Conservation (phyloP, 2,797 vertebrate species). For the Perodicticus potto region DNA sequence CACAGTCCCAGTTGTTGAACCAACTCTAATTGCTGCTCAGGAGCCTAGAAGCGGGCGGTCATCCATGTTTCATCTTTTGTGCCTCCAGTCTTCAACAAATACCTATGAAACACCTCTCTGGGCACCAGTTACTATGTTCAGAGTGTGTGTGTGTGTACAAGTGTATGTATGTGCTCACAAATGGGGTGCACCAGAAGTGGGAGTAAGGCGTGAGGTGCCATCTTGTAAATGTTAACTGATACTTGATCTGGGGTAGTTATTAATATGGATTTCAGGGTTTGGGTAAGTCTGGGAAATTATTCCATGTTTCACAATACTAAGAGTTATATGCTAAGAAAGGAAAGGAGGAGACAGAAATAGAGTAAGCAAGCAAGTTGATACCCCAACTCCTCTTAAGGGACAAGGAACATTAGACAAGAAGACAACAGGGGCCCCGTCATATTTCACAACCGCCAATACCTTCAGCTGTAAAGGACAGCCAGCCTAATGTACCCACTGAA, state of each 20-base stretch:
- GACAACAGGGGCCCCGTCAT: not conserved
- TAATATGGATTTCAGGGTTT: not conserved
- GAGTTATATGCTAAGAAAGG: not conserved
- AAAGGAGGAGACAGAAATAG: not conserved
- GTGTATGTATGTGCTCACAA: not conserved
- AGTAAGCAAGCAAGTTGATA: not conserved
- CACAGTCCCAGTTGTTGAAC: not conserved
- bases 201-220: not conserved
- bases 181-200: not conserved
- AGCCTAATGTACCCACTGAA: not conserved
- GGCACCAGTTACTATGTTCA: not conserved
- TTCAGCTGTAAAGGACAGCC: not conserved
- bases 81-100: not conserved
- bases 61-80: not conserved
- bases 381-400: not conserved
- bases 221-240: not conserved
- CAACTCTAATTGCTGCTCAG: not conserved
- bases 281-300: not conserved
- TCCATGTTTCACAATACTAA: not conserved
- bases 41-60: not conserved
- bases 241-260: not conserved
- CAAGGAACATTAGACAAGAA: not conserved
- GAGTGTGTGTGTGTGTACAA: no score
- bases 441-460: slow-evolving; percentile 12
- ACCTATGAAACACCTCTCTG: not conserved